Conservation (phyloP, 2,113 vertebrate species). For the Gymnobelideus leadbeateri region DNA sequence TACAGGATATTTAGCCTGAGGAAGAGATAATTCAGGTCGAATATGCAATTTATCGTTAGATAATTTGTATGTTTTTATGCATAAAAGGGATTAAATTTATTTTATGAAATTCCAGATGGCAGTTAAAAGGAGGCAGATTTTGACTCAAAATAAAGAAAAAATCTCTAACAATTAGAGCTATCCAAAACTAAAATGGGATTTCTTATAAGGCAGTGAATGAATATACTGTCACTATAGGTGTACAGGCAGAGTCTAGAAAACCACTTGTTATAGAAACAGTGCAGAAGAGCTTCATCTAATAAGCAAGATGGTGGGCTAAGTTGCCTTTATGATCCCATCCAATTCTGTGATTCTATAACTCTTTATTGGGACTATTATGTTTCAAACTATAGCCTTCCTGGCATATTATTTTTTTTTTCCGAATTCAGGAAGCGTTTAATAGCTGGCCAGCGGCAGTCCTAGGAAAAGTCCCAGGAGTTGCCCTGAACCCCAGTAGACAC, state of each 20-base stretch:
- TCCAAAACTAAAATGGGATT: not conserved
- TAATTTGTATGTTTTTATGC: not conserved
- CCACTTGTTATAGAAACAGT: not conserved
- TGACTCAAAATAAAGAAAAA: not conserved
- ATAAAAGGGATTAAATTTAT: not conserved
- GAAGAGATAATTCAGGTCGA: not conserved
- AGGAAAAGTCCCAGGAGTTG: no score
- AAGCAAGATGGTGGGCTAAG: not conserved
- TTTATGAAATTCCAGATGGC: not conserved
- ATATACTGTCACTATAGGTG: not conserved
- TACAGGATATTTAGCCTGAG: not conserved
- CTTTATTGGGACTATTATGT: not conserved
- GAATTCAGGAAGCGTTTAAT: no score
- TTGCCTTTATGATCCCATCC: not conserved
- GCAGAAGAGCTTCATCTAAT: not conserved
- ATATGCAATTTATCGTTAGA: not conserved
- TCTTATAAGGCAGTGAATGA: not conserved
- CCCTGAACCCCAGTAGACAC: no score
- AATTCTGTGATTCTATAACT: not conserved
- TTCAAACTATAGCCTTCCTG: not conserved
- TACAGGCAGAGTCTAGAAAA: not conserved
- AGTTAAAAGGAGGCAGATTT: not conserved
- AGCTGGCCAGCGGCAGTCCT: no score
- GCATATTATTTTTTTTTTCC: not conserved
- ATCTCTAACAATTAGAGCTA: not conserved